Evolutionary conservation across 2,797 vertebrate genomes (phyloP).

Genomic region (Mastacembelus armatus): DNA sequence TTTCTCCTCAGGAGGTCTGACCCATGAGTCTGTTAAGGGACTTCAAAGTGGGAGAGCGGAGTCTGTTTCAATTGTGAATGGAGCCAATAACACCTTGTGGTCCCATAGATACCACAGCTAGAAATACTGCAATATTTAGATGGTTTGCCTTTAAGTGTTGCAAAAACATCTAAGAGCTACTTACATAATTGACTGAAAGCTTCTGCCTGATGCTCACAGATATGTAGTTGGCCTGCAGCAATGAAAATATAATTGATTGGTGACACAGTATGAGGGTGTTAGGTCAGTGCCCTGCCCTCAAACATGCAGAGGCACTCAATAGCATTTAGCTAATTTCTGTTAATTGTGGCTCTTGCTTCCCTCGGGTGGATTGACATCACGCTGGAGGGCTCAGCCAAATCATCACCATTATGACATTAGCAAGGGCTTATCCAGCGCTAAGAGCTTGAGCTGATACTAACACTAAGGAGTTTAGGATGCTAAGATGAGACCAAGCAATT

Average conservation of each 20-base stretch:
- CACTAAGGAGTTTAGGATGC: conserved; percentile 85
- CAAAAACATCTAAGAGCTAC: conserved; percentile 29
- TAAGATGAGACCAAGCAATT: conserved; percentile 81
- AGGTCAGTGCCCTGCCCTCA: conserved; percentile 66
- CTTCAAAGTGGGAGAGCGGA: conserved; percentile 74
- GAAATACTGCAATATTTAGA: conserved; percentile 19
- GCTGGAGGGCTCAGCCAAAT: conserved; percentile 82
- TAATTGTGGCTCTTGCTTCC: conserved; percentile 79
- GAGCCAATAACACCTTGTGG: conserved; percentile 31
- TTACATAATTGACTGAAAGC: conserved; percentile 47
- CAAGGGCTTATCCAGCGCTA: conserved; percentile 84
- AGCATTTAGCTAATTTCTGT: conserved; percentile 80
- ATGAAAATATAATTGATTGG: conserved; percentile 66
- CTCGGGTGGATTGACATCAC: conserved; percentile 80
- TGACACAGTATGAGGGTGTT: conserved; percentile 46
- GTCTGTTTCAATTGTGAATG: conserved; percentile 52
- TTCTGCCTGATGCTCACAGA: conserved; percentile 32
- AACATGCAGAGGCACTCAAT: conserved; percentile 66
- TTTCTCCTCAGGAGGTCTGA: conserved; percentile 77
- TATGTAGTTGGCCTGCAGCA: conserved; percentile 41
- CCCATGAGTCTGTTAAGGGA: conserved; percentile 70
- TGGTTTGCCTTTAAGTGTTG: conserved; percentile 6
- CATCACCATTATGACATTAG: conserved; percentile 86
- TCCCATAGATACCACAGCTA: conserved; percentile 19
- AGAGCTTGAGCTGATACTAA: conserved; percentile 85